Conservation (phyloP, 2,888 invertebrate genomes). For the Aspidiotus destructor region DNA sequence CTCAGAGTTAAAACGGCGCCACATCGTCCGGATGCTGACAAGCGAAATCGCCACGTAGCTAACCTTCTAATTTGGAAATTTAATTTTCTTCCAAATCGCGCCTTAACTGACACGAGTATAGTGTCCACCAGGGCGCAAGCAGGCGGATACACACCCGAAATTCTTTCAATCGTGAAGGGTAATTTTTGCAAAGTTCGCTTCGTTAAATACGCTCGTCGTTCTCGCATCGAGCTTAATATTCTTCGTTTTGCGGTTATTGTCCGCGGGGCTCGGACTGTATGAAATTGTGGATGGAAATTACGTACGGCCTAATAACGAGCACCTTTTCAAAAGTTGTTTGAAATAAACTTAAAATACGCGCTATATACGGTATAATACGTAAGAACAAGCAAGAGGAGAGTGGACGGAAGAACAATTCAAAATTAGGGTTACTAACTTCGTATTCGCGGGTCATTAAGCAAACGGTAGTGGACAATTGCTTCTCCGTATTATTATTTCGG, state of each 20-base stretch:
- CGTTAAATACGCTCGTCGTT: conserved; percentile 8
- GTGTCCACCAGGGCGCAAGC: too few species aligned
- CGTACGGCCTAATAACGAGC: conserved; percentile 31
- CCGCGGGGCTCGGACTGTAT: background rate
- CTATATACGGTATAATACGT: background rate
- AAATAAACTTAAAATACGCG: conserved; percentile 18
- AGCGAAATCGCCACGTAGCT: too few species aligned
- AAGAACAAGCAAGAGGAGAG: background rate
- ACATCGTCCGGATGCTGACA: too few species aligned
- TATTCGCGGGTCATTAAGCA: conserved; percentile 32
- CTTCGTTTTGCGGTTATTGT: conserved; percentile 20
- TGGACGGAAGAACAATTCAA: conserved; percentile 18
- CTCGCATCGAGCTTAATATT: conserved; percentile 18
- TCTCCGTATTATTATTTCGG: conserved; percentile 25
- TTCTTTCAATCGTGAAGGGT: background rate
- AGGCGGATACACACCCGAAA: background rate
- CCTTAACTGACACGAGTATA: too few species aligned
- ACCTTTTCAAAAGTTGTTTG: conserved; percentile 30
- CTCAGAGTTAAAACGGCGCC: background rate
- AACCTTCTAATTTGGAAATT: too few species aligned
- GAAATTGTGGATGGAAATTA: conserved; percentile 24
- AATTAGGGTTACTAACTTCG: conserved; percentile 31
- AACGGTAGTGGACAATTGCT: conserved; percentile 30
- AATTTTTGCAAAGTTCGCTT: conserved; percentile 2
- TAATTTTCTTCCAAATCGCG: too few species aligned